Base-by-base conservation (phyloP, 2,797 vertebrate genomes). In the Thalassophryne amazonica region DNA sequence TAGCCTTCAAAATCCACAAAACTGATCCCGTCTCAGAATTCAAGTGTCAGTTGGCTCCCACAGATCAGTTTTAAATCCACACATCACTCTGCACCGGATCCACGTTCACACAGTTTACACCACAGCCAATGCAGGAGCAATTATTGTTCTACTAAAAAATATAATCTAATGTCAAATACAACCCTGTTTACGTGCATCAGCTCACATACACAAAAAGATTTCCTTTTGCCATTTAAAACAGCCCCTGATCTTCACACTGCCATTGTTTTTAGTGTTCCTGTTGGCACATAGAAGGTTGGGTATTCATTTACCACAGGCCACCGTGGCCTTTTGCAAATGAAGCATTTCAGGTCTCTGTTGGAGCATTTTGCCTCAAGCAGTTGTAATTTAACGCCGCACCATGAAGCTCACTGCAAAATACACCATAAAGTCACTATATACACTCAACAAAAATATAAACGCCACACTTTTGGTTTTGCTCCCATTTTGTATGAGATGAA, bases 271-370 rank as follows among this genome's bases (percentile, higher is more conserved):
- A 34, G 33, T 63, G 72, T 60, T 56, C 56, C 27, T 63, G 65
- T 79, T 86, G 78, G 80, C 84, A 86, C 79, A 9, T 50, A 13
- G 59, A 78, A 80, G 67, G 67, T 85, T 75, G 25, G 70, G 40
- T 78, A 60, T 48, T 85, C 63, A 81, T 82, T 81, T 13, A 83
- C n/a, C n/a, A n/a, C 64, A 13, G 74, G 47, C 14, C 39, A 5
- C 43, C 1, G 1, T 16, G 28, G 31, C 42, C 46, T 45, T 31
- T 60, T 20, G 10, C 24, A 41, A 42, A 8, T 53, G 20, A n/a
- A 62, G 21, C 36, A 12, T 39, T 49, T 59, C 33, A 34, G 55
- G 20, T 65, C 29, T 33, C 30, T 9, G 46, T 24, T 29, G 27
- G 36, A 54, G 28, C 25, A 18, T 41, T 66, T 48, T 5, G 45